Evolutionary conservation across 2,797 vertebrate genomes (phyloP), one percentile per base, ranked within the genome.

Genomic region (Argyrosomus regius): DNA sequence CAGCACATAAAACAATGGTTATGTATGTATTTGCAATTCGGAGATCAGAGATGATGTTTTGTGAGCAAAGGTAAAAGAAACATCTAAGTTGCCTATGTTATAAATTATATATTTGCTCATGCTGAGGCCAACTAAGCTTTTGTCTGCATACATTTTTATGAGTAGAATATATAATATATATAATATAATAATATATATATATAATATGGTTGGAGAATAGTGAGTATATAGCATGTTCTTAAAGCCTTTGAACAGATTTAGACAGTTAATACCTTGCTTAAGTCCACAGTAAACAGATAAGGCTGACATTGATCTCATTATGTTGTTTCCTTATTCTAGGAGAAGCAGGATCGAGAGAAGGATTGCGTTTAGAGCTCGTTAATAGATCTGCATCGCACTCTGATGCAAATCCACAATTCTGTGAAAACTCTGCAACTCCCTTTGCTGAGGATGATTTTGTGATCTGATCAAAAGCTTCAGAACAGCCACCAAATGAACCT

Each of bases 301-400:
- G 48, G 75, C 77, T 65, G 70, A 77, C 70, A 48, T 80, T 92
- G 84, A 92, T 92, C 89, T 91, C 39, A 22, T 92, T 91, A 92
- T 71, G 76, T 80, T 52, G 66, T 68, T 79, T 90, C 73, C 84
- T 88, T 76, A n/a, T 86, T 49, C 78, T 61, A 78, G 75, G 58
- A 75, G 78, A 80, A 80, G 78, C 70, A 75, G 71, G 85, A 83
- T 68, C 87, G 72, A 80, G 77, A 75, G 35, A 46, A 69, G 85
- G 88, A 78, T 84, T 84, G 67, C 82, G 58, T 65, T 82, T 35
- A 79, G 70, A 86, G 77, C 82, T 87, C 2, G 58, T 82, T 89
- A 88, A 72, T 60, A 24, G 18, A 68, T 74, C 50, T 72, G 26
- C 43, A 65, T 39, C 35, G 8, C 35, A 9, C 35, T 39, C 35